Conservation (phyloP, 2,113 vertebrate genomes). For the Prionailurus bengalensis region DNA sequence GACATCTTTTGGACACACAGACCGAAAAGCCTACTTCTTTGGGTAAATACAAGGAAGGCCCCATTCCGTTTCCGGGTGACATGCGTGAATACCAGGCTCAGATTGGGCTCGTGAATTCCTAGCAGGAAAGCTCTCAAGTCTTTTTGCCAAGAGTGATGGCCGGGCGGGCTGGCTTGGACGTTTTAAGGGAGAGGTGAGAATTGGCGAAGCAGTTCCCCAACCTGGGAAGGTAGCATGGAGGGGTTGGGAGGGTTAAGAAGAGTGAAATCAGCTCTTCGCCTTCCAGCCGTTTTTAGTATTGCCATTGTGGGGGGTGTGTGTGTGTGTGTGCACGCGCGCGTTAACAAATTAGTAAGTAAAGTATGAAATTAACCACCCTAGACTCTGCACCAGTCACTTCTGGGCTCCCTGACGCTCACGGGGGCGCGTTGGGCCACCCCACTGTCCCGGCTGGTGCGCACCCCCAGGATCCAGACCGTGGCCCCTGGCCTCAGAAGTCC, state of each 20-base stretch:
- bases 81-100: neutral
- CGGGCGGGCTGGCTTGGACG: neutral
- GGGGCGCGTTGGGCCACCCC: neutral
- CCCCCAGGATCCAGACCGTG: neutral
- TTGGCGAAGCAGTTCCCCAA: neutral
- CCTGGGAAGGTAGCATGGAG: accelerated
- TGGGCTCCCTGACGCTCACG: neutral
- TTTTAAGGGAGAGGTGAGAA: neutral
- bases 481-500: accelerated
- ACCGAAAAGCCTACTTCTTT: neutral
- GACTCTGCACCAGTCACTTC: neutral
- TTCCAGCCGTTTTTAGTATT: neutral
- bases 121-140: accelerated
- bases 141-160: accelerated
- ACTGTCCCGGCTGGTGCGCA: accelerated
- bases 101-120: accelerated
- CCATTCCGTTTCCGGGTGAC: neutral
- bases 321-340: neutral
- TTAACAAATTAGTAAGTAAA: slow-evolving; percentile 29
- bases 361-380: neutral
- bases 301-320: too few species aligned
- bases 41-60: neutral
- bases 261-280: neutral
- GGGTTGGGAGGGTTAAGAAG: neutral
- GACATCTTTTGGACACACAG: neutral